These are phyloP conservation scores for Eilema depressum DNA, from an alignment of 2,888 invertebrate genomes.

Conservation along the genomic window DNA sequence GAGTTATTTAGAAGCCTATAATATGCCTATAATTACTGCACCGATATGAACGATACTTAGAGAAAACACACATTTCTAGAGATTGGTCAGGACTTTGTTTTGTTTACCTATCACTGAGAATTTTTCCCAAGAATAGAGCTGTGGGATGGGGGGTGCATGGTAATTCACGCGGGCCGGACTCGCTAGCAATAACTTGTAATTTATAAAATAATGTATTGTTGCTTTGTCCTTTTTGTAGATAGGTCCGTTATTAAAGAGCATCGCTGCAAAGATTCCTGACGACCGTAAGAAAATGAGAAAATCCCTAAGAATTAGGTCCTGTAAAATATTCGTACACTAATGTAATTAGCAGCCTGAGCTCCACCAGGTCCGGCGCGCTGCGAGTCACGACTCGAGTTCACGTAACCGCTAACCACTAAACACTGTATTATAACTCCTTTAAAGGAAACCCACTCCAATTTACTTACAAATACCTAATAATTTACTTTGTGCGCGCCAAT, in stretches of 20 bases:
- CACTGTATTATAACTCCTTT: not conserved
- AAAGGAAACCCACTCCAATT: not conserved
- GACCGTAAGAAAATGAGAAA: no score
- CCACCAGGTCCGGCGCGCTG: not conserved
- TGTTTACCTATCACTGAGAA: not conserved
- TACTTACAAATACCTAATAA: no score
- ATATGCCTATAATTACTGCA: not conserved
- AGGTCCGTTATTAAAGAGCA: no score
- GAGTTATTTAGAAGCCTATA: constrained; percentile 16
- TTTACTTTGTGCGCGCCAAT: not conserved
- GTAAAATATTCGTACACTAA: not conserved
- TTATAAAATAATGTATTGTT: no score
- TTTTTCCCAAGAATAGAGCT: no score
- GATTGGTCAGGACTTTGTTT: not conserved
- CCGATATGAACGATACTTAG: constrained; percentile 1
- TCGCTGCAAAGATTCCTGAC: no score
- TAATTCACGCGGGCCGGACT: no score
- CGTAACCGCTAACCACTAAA: not conserved
- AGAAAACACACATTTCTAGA: not conserved
- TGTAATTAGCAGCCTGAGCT: not conserved
- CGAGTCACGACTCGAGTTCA: not conserved
- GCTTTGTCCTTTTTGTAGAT: no score
- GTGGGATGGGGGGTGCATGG: no score
- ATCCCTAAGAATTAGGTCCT: not conserved
- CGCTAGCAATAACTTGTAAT: no score